These are phyloP conservation scores for Catocala nupta DNA, from an alignment of 2,888 invertebrate genomes.

Conservation along the genomic window DNA sequence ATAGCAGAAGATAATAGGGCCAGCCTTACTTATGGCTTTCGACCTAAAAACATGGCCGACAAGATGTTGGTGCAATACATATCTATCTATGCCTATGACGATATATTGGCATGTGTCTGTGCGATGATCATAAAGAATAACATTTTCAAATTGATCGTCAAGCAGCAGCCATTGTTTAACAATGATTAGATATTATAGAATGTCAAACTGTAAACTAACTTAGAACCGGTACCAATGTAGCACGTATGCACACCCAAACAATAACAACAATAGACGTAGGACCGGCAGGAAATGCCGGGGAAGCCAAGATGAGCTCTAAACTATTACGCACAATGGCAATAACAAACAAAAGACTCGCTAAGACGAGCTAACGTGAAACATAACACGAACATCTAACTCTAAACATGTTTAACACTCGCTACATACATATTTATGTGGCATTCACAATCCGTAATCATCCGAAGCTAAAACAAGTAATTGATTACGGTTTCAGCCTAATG, in stretches of 20 bases:
- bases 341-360: conserved; percentile 63
- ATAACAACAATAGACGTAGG: conserved; percentile 73
- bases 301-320: conserved; percentile 70
- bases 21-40: no score
- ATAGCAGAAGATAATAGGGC: no score
- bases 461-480: conserved; percentile 34
- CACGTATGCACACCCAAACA: conserved; percentile 54
- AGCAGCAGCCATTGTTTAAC: not conserved
- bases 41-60: no score
- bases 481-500: conserved; percentile 26
- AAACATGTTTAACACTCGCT: conserved; percentile 55
- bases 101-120: no score
- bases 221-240: conserved; percentile 34
- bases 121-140: no score
- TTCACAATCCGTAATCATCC: conserved; percentile 31
- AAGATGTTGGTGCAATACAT: no score
- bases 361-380: conserved; percentile 48
- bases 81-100: no score
- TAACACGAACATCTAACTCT: conserved; percentile 47
- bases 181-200: conserved; percentile 36
- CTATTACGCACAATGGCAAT: conserved; percentile 74
- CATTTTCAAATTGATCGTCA: not conserved
- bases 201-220: conserved; percentile 52
- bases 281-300: conserved; percentile 78
- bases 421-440: not conserved